Base-by-base conservation (phyloP, 2,888 invertebrate species). In the Latrodectus hesperus region DNA sequence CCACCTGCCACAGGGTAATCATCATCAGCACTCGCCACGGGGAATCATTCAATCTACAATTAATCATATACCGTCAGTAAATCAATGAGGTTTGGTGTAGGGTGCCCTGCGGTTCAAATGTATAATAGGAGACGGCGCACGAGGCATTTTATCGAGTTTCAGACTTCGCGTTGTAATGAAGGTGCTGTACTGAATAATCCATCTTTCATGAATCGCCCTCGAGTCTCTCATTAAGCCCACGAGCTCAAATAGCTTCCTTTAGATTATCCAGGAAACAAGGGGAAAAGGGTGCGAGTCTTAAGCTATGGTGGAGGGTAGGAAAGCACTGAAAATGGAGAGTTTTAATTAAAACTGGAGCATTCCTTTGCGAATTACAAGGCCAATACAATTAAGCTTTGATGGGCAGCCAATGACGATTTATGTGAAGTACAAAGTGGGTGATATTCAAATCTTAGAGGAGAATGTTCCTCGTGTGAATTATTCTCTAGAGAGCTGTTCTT, bases 91-190 rank as follows among this genome's bases (percentile, higher is more conserved):
- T 22, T 16, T 49, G 55, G 14, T n/a, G 14, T 55, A 22, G 51
- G 64, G 10, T 12, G 51, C 16, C 80, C 64, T 16, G 26, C 10
- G 17, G 17, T 26, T 22, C 38, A 53, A 17, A 64, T 64, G 72
- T 72, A 80, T 80, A 71, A 79, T 72, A 65, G 80, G 52, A 22
- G 72, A 51, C 65, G 49, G 52, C 17, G 22, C 51, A 72, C 51
- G 49, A 60, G n/a, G 72, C 80, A 78, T 80, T 71, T 80, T 80
- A 80, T 80, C 72, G 80, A 64, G 52, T 64, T 80, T 67, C 80
- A 51, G 72, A 38, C 38, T 38, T 38, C 38, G 4, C 38, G 38
- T 38, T 38, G 38, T 38, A 38, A n/a, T n/a, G n/a, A n/a, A n/a
- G 60, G 60, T n/a, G n/a, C 14, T 60, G 60, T 11, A 14, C 60